A percentile compares a stretch with the other conserved stretches of the same genome.
Conservation (phyloP, 2,797 vertebrate genomes). For the Apogon talboti region DNA sequence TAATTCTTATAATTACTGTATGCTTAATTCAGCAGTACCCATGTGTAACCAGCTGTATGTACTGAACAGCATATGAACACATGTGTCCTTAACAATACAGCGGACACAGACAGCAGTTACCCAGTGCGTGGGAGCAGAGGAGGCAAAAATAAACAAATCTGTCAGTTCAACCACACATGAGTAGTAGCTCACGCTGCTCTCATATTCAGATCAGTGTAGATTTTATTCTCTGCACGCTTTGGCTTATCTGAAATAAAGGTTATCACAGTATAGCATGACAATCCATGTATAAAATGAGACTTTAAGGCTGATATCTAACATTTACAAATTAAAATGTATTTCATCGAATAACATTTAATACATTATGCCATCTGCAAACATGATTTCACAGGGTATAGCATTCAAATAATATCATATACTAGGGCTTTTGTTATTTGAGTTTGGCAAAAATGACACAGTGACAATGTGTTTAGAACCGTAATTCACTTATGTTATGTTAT, state of each 20-base stretch:
- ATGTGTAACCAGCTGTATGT: constrained; percentile 9
- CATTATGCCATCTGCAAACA: no score
- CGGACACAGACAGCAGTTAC: constrained; percentile 49
- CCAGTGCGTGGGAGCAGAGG: constrained; percentile 44
- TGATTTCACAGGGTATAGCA: no score
- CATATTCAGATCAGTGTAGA: constrained; percentile 24
- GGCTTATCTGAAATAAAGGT: constrained; percentile 1
- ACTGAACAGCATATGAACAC: constrained; percentile 11
- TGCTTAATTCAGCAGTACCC: background rate
- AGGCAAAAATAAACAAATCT: constrained; percentile 61
- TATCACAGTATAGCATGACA: background rate
- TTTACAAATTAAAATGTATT: no score
- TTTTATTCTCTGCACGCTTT: constrained; percentile 1
- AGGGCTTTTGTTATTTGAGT: no score
- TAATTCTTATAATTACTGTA: background rate
- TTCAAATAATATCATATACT: no score
- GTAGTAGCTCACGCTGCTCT: constrained; percentile 33
- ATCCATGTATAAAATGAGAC: background rate
- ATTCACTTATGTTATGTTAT: no score
- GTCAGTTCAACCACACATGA: constrained; percentile 52
- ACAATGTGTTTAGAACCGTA: background rate
- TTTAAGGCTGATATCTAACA: background rate
- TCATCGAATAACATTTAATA: no score
- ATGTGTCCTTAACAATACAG: constrained; percentile 34
- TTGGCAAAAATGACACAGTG: no score